Conservation (phyloP, 1,140 invertebrate species). For the Paraescarpia echinospica region DNA sequence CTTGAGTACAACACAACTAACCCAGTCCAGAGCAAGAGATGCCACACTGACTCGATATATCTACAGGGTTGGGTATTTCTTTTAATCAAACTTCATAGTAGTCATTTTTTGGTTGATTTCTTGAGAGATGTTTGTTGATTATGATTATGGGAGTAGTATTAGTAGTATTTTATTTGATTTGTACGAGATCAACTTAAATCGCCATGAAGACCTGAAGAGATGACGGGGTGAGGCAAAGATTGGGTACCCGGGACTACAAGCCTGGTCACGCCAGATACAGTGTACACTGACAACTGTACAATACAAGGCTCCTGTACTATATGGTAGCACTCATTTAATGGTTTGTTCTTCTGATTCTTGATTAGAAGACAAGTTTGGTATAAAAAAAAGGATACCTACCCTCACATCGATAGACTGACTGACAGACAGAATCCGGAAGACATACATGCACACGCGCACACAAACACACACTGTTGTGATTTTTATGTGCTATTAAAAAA, state of each 20-base stretch:
- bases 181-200: neutral
- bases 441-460: too few species aligned
- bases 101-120: neutral
- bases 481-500: too few species aligned
- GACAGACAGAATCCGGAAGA: too few species aligned
- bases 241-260: neutral
- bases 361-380: too few species aligned
- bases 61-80: neutral
- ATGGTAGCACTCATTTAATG: too few species aligned
- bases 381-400: too few species aligned
- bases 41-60: neutral
- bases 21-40: neutral
- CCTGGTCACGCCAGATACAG: neutral
- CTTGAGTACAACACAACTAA: neutral
- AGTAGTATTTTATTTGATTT: neutral
- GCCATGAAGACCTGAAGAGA: neutral
- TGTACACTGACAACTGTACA: neutral
- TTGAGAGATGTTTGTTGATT: neutral
- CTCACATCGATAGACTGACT: too few species aligned
- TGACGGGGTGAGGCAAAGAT: neutral
- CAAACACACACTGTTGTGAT: too few species aligned
- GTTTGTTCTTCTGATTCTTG: too few species aligned
- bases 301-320: too few species aligned
- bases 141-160: neutral
- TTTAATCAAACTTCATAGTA: neutral